Percentiles rank a stretch among this genome's conserved stretches.
Evolutionary conservation across 2,113 vertebrate genomes (phyloP).

Genomic region (Grus americana): DNA sequence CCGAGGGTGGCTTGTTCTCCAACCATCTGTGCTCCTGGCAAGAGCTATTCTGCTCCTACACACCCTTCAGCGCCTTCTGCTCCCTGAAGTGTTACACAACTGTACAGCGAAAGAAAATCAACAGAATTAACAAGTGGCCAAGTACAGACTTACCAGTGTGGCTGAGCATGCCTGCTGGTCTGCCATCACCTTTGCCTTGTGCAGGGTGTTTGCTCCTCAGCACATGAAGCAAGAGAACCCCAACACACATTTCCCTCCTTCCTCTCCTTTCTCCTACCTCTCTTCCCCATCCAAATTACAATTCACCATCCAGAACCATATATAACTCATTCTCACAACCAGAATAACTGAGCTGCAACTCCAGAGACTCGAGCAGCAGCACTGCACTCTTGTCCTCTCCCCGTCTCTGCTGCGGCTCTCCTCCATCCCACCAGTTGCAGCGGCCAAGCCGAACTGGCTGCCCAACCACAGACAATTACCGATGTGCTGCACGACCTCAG

Average conservation of each 20-base stretch:
- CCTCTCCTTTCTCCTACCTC: background rate
- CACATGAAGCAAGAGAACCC: background rate
- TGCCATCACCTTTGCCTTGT: background rate
- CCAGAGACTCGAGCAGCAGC: background rate
- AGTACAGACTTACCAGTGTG: background rate
- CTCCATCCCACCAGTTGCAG: background rate
- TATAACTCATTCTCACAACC: background rate
- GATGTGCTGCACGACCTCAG: background rate
- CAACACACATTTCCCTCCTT: background rate
- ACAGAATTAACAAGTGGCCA: slow-evolving; percentile 24
- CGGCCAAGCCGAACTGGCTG: accelerated
- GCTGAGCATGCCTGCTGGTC: accelerated
- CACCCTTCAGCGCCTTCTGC: slow-evolving; percentile 35
- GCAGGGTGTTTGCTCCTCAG: background rate
- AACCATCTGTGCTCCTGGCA: slow-evolving; percentile 56
- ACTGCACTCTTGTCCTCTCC: background rate
- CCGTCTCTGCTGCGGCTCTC: background rate
- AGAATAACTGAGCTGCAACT: background rate
- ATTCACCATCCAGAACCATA: background rate
- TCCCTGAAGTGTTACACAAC: slow-evolving; percentile 51
- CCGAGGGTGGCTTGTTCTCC: slow-evolving; percentile 33
- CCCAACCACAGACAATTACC: background rate
- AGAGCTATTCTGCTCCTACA: slow-evolving; percentile 14
- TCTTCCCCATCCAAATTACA: background rate
- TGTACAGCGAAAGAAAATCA: background rate